These are phyloP conservation scores for Drosophila mayaguana DNA, from an alignment of 2,888 invertebrate genomes.

Conservation along the genomic window DNA sequence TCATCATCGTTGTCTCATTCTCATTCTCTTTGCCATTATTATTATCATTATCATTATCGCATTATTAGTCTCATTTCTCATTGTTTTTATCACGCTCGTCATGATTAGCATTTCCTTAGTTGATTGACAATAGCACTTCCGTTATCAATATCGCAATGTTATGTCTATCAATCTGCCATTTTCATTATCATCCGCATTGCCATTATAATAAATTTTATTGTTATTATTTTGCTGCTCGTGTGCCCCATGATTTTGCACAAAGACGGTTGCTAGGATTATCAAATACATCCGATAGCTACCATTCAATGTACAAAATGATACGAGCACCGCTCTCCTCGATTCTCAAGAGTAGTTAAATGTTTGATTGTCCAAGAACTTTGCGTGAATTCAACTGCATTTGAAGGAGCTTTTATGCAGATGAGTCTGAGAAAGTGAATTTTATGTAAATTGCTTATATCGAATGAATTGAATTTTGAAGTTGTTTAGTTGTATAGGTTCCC, in stretches of 20 bases:
- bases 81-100: neutral
- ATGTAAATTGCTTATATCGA: neutral
- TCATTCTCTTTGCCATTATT: neutral
- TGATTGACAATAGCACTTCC: neutral
- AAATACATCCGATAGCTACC: slow-evolving; percentile 46
- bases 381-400: neutral
- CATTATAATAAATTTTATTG: neutral
- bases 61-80: neutral
- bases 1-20: neutral
- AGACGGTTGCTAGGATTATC: slow-evolving; percentile 48
- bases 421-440: neutral
- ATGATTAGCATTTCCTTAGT: neutral
- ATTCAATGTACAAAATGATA: slow-evolving; percentile 41
- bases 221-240: slow-evolving; percentile 10
- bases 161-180: neutral
- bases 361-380: neutral
- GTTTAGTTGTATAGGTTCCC: neutral
- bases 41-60: neutral
- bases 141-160: neutral
- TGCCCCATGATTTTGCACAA: slow-evolving; percentile 30
- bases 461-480: neutral
- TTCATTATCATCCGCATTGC: neutral
- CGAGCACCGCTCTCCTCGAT: slow-evolving; percentile 10
- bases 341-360: slow-evolving; percentile 1
- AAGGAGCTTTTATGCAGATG: neutral